Evolutionary conservation across 1,140 invertebrate species (phyloP).

Genomic region (Drosophila tani): DNA sequence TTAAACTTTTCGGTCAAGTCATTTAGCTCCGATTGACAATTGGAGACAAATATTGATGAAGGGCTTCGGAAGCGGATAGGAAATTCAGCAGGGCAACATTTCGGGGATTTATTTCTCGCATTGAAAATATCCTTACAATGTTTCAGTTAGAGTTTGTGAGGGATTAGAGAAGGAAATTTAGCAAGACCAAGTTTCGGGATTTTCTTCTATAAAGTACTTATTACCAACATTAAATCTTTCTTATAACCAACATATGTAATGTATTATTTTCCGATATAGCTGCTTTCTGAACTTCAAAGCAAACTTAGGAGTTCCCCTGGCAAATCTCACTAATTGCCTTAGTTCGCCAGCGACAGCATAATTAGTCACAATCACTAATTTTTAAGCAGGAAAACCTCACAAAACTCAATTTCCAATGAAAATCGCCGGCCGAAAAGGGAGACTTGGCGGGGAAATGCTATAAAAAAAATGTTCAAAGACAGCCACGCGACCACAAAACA

Average conservation of each 20-base stretch:
- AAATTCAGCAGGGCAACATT: slow-evolving; percentile 2
- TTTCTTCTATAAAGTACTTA: background rate
- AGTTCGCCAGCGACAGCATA: slow-evolving; percentile 42
- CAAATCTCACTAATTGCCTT: slow-evolving; percentile 28
- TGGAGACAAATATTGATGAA: slow-evolving; percentile 40
- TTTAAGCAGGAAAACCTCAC: slow-evolving; percentile 46
- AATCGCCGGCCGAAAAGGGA: slow-evolving; percentile 20
- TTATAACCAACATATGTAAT: background rate
- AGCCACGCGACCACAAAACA: slow-evolving; percentile 72
- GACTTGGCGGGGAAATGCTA: background rate
- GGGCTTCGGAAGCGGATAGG: background rate
- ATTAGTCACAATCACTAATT: slow-evolving; percentile 70
- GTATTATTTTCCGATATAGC: background rate
- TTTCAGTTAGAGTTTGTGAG: background rate
- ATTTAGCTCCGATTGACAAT: slow-evolving; percentile 39
- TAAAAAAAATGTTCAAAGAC: slow-evolving; percentile 55
- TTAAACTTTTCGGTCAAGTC: slow-evolving; percentile 51
- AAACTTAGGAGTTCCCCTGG: background rate
- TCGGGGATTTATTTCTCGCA: background rate
- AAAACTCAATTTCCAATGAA: slow-evolving; percentile 59
- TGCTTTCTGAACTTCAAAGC: slow-evolving; percentile 5
- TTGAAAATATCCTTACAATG: background rate
- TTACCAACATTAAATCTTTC: background rate
- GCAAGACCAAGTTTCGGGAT: too few relatives aligned
- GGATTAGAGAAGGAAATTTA: too few relatives aligned